phyloP scores from a whole-genome alignment of 1,140 invertebrate species.

The Adelges cooleyi region DNA sequence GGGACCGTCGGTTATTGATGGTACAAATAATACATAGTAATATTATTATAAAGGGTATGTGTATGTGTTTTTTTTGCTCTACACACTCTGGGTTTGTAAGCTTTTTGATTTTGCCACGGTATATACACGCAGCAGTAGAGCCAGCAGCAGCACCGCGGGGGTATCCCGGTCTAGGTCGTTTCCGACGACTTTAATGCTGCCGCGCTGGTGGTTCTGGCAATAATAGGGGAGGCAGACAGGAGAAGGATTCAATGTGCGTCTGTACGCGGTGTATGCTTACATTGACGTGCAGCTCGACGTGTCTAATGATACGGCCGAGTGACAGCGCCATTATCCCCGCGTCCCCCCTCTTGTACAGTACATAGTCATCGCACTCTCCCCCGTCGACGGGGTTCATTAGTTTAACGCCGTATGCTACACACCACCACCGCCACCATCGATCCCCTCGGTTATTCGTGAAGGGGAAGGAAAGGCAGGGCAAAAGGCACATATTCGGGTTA shows the following conservation, averaged over 20 bases:
- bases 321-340: constrained; percentile 19
- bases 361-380: neutral
- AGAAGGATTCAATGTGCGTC: too few species aligned
- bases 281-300: neutral
- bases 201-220: too few species aligned
- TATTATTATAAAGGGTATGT: too few species aligned
- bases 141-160: too few species aligned
- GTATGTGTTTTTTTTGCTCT: too few species aligned
- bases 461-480: neutral
- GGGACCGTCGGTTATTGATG: constrained; percentile 24
- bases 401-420: neutral
- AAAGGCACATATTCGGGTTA: constrained; percentile 12
- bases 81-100: neutral
- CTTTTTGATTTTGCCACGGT: neutral
- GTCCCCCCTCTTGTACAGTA: neutral
- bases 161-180: too few species aligned
- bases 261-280: too few species aligned
- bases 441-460: neutral
- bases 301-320: constrained; percentile 25
- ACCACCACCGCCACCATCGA: neutral
- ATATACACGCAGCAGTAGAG: too few species aligned
- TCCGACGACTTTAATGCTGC: too few species aligned
- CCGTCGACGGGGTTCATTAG: neutral
- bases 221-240: too few species aligned
- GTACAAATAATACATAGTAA: neutral